Conservation (phyloP, 2,113 vertebrate species). For the Argyrosomus japonicus region DNA sequence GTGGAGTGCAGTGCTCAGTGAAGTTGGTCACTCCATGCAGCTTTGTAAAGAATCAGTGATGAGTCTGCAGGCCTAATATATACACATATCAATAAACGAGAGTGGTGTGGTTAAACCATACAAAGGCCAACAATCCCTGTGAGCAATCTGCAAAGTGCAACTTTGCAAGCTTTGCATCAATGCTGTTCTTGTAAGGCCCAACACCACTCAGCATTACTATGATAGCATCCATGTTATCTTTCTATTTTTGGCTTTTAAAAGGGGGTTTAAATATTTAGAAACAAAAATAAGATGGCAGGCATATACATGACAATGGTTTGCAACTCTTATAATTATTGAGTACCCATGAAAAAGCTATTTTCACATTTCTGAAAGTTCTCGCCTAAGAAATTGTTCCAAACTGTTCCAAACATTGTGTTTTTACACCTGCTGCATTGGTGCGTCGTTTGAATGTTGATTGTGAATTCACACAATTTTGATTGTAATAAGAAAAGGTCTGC, state of each 20-base stretch:
- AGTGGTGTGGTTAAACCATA: constrained; percentile 44
- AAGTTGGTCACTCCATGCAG: constrained; percentile 38
- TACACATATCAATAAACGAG: constrained; percentile 44
- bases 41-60: constrained; percentile 27
- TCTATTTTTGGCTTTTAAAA: constrained; percentile 61
- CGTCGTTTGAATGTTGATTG: constrained; percentile 53
- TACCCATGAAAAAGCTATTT: constrained; percentile 64
- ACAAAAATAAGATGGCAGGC: constrained; percentile 43
- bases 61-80: constrained; percentile 50
- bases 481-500: constrained; percentile 40
- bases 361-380: constrained; percentile 66
- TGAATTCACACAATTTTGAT: constrained; percentile 63
- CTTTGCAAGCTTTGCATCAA: constrained; percentile 61
- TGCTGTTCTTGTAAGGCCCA: constrained; percentile 35
- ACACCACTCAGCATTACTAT: constrained; percentile 36
- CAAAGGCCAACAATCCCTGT: constrained; percentile 33
- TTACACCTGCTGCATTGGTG: constrained; percentile 34
- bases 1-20: constrained; percentile 53
- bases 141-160: constrained; percentile 77
- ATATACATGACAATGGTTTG: constrained; percentile 55
- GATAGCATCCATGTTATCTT: constrained; percentile 41
- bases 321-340: constrained; percentile 51
- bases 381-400: constrained; percentile 12
- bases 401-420: constrained; percentile 19
- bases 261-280: constrained; percentile 44